These are phyloP conservation scores for Cylloceria caligata DNA, from an alignment of 2,888 invertebrate genomes.

Conservation along the genomic window DNA sequence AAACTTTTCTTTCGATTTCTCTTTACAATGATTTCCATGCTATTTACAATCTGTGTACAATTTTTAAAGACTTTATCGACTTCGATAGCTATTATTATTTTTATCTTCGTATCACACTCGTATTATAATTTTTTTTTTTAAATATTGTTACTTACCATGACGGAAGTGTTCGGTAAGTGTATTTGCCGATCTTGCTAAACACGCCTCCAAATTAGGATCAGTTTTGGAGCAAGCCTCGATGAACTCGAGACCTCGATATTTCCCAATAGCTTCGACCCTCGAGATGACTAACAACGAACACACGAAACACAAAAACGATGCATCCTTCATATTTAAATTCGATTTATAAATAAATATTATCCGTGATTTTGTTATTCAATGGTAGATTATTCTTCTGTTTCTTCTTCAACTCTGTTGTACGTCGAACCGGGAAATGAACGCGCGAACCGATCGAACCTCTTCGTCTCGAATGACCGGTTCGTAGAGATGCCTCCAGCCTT, in stretches of 20 bases:
- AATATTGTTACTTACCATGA: constrained; percentile 87
- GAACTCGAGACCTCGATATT: constrained; percentile 86
- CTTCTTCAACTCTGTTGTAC: not conserved
- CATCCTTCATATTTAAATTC: constrained; percentile 41
- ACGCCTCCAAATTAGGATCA: constrained; percentile 90
- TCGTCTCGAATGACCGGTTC: constrained; percentile 80
- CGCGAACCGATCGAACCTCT: constrained; percentile 75
- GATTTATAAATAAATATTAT: not conserved
- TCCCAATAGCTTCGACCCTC: constrained; percentile 76
- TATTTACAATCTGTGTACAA: not conserved
- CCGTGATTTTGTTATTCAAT: not conserved
- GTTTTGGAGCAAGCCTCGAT: constrained; percentile 90
- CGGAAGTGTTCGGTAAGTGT: constrained; percentile 90
- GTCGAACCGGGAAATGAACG: constrained; percentile 28
- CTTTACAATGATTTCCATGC: not conserved
- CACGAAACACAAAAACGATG: constrained; percentile 49
- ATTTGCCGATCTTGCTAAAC: constrained; percentile 91
- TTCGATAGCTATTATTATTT: not conserved
- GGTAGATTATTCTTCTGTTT: not conserved
- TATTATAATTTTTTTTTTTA: not conserved
- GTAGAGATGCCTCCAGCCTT: constrained; percentile 80
- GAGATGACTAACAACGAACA: constrained; percentile 63
- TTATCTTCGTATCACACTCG: not conserved
- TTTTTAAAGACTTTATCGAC: not conserved
- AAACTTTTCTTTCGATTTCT: not conserved